Evolutionary conservation across 2,888 invertebrate genomes (phyloP).

Genomic region (Leucozona laternaria): DNA sequence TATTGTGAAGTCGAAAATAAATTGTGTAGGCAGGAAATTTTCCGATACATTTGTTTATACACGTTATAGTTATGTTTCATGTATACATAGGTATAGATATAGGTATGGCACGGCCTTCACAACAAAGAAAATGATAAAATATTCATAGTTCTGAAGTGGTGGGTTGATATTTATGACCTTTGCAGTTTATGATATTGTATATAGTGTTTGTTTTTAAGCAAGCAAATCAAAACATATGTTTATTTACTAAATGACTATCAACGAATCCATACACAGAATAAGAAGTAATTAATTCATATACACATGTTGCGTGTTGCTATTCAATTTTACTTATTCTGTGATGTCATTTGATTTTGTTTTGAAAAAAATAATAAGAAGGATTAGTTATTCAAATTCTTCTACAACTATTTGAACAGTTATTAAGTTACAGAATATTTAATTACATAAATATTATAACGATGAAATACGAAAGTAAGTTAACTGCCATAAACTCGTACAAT

Average conservation of each 20-base stretch:
- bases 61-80: not conserved
- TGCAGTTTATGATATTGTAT: not conserved
- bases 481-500: no score
- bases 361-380: not conserved
- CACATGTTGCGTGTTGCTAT: no score
- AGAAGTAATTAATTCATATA: not conserved
- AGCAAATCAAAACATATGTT: not conserved
- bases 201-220: not conserved
- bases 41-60: not conserved
- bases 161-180: slow-evolving; percentile 6
- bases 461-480: no score
- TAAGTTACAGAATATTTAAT: no score
- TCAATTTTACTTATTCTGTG: not conserved
- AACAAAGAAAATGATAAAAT: slow-evolving; percentile 3
- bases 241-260: not conserved
- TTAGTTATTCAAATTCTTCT: no score
- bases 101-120: no score
- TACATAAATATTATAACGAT: no score
- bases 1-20: not conserved
- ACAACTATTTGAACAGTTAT: no score
- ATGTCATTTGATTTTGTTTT: not conserved
- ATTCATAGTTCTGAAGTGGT: not conserved
- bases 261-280: not conserved
- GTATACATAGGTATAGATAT: not conserved
- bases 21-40: not conserved